These are phyloP conservation scores for Leucophora obtusa DNA, from an alignment of 2,888 invertebrate species.

Conservation along the genomic window DNA sequence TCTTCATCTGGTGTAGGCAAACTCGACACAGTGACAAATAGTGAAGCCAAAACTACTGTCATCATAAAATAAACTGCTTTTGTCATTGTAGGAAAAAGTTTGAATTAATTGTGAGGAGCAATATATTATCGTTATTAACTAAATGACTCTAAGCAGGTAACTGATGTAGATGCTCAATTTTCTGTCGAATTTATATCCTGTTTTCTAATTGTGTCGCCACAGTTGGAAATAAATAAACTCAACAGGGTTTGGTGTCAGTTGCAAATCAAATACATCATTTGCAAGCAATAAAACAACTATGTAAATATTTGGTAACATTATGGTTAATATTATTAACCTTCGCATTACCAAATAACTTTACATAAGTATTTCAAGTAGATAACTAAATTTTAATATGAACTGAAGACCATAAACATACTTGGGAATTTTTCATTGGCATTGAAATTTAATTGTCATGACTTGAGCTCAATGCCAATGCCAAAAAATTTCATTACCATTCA, in stretches of 20 bases:
- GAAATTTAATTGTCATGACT: too few relatives aligned
- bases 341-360: not conserved
- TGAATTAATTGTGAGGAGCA: not conserved
- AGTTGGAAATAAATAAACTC: constrained; percentile 67
- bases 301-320: constrained; percentile 32
- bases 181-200: constrained; percentile 68
- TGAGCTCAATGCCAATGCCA: too few relatives aligned
- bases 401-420: too few relatives aligned
- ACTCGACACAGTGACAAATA: constrained; percentile 54
- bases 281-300: constrained; percentile 69
- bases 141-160: constrained; percentile 42
- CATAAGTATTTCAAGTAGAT: not conserved
- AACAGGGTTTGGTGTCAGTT: constrained; percentile 68
- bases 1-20: constrained; percentile 76
- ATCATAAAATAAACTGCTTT: constrained; percentile 54
- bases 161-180: constrained; percentile 64
- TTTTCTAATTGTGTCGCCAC: constrained; percentile 50
- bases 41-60: constrained; percentile 44
- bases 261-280: constrained; percentile 71
- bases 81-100: constrained; percentile 52
- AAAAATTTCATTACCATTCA: too few relatives aligned
- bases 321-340: not conserved
- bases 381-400: too few relatives aligned
- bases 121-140: constrained; percentile 42
- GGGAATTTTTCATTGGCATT: too few relatives aligned